Percentiles rank a stretch among this genome's conserved stretches.
Evolutionary conservation across 2,113 vertebrate genomes (phyloP).

Genomic region (Hemicordylus capensis): DNA sequence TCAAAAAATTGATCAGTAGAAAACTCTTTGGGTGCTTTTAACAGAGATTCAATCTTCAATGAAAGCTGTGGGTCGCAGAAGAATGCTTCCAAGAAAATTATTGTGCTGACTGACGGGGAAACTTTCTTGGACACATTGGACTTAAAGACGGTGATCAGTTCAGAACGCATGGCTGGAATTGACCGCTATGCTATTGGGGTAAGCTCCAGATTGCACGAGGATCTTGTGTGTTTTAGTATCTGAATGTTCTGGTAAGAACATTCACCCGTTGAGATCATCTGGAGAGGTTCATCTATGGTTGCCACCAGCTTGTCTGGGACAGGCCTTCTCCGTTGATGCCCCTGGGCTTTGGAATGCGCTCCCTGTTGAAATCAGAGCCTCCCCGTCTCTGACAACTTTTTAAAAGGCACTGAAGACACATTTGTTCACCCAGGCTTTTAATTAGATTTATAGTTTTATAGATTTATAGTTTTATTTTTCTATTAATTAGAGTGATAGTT

Average conservation of each 20-base stretch:
- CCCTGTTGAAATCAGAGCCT: too few relatives aligned
- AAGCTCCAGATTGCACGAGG: neutral
- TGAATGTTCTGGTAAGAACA: neutral
- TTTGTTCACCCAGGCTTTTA: too few relatives aligned
- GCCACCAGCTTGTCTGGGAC: too few relatives aligned
- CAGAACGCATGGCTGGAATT: conserved; percentile 68
- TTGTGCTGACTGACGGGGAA: conserved; percentile 81
- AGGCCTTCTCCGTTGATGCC: too few relatives aligned
- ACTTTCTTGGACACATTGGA: conserved; percentile 68
- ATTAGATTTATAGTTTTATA: too few relatives aligned
- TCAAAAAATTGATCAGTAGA: neutral
- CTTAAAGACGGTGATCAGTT: conserved; percentile 69
- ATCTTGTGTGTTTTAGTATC: neutral
- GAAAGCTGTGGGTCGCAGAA: conserved; percentile 70
- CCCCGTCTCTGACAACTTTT: too few relatives aligned
- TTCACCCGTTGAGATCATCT: too few relatives aligned
- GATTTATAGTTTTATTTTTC: too few relatives aligned
- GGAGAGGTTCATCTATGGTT: too few relatives aligned
- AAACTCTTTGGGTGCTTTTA: neutral
- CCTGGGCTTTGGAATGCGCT: too few relatives aligned
- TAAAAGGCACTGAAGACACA: too few relatives aligned
- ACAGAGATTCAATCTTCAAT: conserved; percentile 77
- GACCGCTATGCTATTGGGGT: conserved; percentile 81
- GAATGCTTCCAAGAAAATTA: conserved; percentile 77
- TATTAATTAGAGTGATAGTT: too few relatives aligned